phyloP scores from a whole-genome alignment of 37 sponge, comb jelly and placozoan species.

The Dysidea cf. avara region DNA sequence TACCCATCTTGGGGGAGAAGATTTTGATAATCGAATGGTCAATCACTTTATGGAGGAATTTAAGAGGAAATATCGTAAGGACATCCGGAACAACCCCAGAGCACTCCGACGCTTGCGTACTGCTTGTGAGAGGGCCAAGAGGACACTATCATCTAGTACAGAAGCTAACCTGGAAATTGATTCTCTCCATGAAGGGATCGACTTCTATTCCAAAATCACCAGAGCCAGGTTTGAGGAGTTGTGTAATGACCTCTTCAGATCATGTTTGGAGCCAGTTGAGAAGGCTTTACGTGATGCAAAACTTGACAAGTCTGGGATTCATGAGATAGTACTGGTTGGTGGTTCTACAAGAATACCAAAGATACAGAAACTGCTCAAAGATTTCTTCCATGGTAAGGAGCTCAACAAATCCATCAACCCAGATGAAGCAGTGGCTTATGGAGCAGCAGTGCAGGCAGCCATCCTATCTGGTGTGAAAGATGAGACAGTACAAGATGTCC shows the following conservation, averaged over 20 bases:
- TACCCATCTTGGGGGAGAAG: constrained; percentile 96
- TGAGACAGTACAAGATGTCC: constrained; percentile 81
- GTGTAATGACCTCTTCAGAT: constrained; percentile 82
- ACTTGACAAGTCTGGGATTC: constrained; percentile 76
- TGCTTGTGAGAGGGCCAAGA: constrained; percentile 91
- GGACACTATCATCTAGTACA: constrained; percentile 88
- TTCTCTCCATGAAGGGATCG: constrained; percentile 87
- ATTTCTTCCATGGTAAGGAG: constrained; percentile 98
- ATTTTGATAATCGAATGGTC: too few species aligned
- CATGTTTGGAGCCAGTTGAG: constrained; percentile 86
- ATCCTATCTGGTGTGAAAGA: constrained; percentile 86
- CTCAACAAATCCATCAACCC: too few species aligned
- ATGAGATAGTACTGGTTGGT: constrained; percentile 92
- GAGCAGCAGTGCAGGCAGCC: constrained; percentile 96
- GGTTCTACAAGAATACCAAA: constrained; percentile 96
- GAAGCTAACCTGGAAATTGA: constrained; percentile 91
- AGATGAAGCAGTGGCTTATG: too few species aligned
- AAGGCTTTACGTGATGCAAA: constrained; percentile 94
- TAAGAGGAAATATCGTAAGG: constrained; percentile 84
- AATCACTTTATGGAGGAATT: constrained; percentile 82
- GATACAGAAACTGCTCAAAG: constrained; percentile 88
- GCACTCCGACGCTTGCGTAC: constrained; percentile 89
- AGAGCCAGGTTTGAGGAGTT: constrained; percentile 95
- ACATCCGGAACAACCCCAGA: constrained; percentile 69
- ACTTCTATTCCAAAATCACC: constrained; percentile 91